Percentiles rank a stretch among this genome's conserved stretches.
These are phyloP conservation scores for Agrochola lychnidis DNA, from an alignment of 2,888 invertebrate genomes.

Conservation along the genomic window DNA sequence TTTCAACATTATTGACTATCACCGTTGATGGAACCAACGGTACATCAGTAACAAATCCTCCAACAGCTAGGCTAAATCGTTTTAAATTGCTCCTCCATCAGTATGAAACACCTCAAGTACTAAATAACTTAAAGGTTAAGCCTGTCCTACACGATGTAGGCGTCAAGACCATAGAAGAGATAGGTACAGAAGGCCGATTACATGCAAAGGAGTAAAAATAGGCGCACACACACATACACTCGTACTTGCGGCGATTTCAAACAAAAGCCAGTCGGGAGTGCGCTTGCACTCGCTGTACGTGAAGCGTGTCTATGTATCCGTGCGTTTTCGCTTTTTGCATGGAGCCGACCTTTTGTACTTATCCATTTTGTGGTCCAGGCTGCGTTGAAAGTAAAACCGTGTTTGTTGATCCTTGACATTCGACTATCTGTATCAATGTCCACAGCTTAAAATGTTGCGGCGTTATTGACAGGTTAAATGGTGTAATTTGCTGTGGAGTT, in stretches of 20 bases:
- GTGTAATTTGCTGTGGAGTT: conserved; percentile 39
- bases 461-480: conserved; percentile 47
- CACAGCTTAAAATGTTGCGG: conserved; percentile 45
- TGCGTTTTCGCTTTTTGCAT: neutral
- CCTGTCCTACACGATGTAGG: conserved; percentile 51
- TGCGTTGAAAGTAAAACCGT: conserved; percentile 64
- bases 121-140: conserved; percentile 68
- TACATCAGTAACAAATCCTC: conserved; percentile 20
- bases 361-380: conserved; percentile 1
- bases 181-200: neutral
- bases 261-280: neutral
- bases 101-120: conserved; percentile 54
- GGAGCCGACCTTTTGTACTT: neutral
- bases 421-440: conserved; percentile 60
- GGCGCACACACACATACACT: neutral
- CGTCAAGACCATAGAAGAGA: conserved; percentile 10
- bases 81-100: conserved; percentile 34
- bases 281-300: neutral
- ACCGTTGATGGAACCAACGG: neutral
- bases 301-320: neutral
- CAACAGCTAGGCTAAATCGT: conserved; percentile 26
- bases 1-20: neutral
- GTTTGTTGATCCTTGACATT: conserved; percentile 65
- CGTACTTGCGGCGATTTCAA: neutral
- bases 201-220: neutral